phyloP scores from a whole-genome alignment of 1,140 invertebrate genomes.

The Scaptomyza montana region DNA sequence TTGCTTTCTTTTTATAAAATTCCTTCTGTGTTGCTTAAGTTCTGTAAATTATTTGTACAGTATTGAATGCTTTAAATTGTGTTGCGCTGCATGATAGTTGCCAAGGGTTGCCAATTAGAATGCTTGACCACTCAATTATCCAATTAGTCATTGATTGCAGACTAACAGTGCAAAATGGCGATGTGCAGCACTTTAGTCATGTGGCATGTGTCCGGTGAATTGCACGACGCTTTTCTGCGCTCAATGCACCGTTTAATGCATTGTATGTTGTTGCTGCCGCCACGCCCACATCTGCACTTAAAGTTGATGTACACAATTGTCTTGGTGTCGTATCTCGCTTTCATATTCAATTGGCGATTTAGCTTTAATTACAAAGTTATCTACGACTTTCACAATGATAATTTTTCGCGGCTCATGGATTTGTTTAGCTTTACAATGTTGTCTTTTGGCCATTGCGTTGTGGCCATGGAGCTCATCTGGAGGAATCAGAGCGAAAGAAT shows the following conservation, averaged over 20 bases:
- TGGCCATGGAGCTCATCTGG: slow-evolving; percentile 48
- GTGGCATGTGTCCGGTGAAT: slow-evolving; percentile 35
- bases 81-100: not conserved
- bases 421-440: slow-evolving; percentile 27
- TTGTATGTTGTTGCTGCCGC: slow-evolving; percentile 38
- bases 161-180: not conserved
- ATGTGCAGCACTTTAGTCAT: slow-evolving; percentile 31
- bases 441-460: not conserved
- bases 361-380: slow-evolving; percentile 33
- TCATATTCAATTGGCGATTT: slow-evolving; percentile 1
- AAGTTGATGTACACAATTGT: slow-evolving; percentile 31
- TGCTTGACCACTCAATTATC: slow-evolving; percentile 25
- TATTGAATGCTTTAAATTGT: not conserved
- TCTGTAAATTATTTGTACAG: not conserved
- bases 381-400: slow-evolving; percentile 30
- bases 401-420: slow-evolving; percentile 48
- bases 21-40: too few species aligned
- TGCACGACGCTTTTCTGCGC: slow-evolving; percentile 43
- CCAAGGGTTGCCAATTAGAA: not conserved
- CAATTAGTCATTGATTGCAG: slow-evolving; percentile 21
- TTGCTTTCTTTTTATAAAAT: too few species aligned
- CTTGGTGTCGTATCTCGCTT: not conserved
- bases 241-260: slow-evolving; percentile 46
- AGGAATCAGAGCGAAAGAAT: slow-evolving; percentile 20
- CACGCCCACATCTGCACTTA: not conserved